Evolutionary conservation across 2,888 invertebrate genomes (phyloP).

Genomic region (Dryomyza anilis): DNA sequence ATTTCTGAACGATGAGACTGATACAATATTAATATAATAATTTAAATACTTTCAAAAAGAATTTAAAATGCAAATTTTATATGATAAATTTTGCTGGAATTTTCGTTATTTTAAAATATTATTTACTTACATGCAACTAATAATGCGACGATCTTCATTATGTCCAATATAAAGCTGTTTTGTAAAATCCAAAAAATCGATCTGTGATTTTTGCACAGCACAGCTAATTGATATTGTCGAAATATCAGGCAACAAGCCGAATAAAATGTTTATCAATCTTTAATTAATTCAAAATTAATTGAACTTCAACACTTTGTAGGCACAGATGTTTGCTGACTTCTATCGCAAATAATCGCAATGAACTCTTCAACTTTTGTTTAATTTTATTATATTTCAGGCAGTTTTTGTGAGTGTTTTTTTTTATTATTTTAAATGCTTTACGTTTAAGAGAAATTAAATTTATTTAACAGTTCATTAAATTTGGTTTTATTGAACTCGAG

Average conservation of each 20-base stretch:
- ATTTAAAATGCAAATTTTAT: too few species aligned
- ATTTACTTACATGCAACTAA: slow-evolving; percentile 49
- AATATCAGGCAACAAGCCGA: background rate
- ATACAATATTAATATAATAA: too few species aligned
- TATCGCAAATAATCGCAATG: slow-evolving; percentile 9
- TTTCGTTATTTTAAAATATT: too few species aligned
- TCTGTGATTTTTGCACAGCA: background rate
- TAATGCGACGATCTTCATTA: slow-evolving; percentile 52
- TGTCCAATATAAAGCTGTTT: slow-evolving; percentile 28
- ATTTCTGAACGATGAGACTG: too few species aligned
- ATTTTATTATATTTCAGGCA: background rate
- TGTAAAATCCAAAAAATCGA: slow-evolving; percentile 22
- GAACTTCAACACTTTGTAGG: background rate
- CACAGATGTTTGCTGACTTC: background rate
- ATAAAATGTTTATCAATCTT: background rate
- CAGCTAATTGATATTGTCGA: background rate
- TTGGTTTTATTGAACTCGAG: background rate
- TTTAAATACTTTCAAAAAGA: too few species aligned
- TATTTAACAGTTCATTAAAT: too few species aligned
- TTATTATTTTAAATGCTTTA: too few species aligned
- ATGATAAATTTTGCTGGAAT: too few species aligned
- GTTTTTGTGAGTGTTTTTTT: background rate
- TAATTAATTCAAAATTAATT: background rate
- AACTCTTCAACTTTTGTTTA: background rate
- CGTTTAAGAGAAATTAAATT: too few species aligned